Conservation (phyloP, 1,140 invertebrate species). For the Tetranychus cinnabarinus region DNA sequence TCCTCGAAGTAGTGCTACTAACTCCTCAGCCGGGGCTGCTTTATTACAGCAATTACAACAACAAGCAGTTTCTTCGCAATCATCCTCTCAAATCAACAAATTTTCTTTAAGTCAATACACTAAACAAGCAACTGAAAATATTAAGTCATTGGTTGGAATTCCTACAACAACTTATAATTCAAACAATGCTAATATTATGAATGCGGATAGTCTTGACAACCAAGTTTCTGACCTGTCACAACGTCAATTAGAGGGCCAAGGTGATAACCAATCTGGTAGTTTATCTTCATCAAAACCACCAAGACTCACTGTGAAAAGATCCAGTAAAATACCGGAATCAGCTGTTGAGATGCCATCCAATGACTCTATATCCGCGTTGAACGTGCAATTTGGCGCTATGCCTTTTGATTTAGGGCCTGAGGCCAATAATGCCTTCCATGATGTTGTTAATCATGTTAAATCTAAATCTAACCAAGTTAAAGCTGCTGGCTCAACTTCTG, state of each 20-base stretch:
- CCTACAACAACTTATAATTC: neutral
- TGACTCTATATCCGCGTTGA: slow-evolving; percentile 48
- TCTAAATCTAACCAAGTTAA: neutral
- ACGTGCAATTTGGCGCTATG: slow-evolving; percentile 77
- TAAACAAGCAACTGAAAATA: slow-evolving; percentile 33
- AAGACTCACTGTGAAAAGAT: neutral
- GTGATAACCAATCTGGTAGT: neutral
- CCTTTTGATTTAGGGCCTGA: slow-evolving; percentile 38
- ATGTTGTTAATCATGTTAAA: neutral
- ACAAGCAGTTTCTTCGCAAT: neutral
- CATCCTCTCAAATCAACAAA: slow-evolving; percentile 4
- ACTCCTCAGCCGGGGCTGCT: slow-evolving; percentile 2
- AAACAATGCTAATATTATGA: neutral
- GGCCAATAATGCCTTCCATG: neutral
- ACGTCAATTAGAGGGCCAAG: neutral
- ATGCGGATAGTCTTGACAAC: neutral
- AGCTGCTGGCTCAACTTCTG: neutral
- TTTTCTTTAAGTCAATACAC: slow-evolving; percentile 19
- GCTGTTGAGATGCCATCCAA: slow-evolving; percentile 89
- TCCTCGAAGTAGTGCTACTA: neutral
- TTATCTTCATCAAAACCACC: neutral
- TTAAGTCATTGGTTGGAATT: slow-evolving; percentile 32
- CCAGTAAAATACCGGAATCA: slow-evolving; percentile 50
- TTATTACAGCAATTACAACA: slow-evolving; percentile 9
- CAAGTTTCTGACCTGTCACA: neutral